Evolutionary conservation across 2,797 vertebrate genomes (phyloP).

Genomic region (Pangasius larnaudii): DNA sequence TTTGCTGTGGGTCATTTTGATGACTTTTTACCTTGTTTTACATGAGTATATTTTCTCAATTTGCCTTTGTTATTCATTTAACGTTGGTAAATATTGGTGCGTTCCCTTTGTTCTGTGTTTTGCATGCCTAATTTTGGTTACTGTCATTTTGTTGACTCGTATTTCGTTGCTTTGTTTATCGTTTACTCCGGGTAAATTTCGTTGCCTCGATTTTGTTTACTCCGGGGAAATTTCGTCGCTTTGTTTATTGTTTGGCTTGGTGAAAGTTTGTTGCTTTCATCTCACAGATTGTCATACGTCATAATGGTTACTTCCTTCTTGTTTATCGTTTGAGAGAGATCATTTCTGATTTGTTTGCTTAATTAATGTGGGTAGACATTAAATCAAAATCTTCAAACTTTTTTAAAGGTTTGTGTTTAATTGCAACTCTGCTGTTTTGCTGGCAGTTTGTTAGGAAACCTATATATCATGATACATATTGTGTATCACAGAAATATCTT

Average conservation of each 20-base stretch:
- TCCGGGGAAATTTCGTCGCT: neutral
- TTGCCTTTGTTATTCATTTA: neutral
- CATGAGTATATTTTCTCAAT: neutral
- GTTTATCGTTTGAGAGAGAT: too few relatives aligned
- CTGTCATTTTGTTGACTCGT: neutral
- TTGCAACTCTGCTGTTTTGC: too few relatives aligned
- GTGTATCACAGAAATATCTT: neutral
- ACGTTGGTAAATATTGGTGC: neutral
- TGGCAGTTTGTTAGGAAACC: neutral
- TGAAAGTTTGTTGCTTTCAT: neutral
- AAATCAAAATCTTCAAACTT: neutral
- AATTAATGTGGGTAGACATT: too few relatives aligned
- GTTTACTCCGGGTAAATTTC: too few relatives aligned
- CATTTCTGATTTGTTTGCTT: too few relatives aligned
- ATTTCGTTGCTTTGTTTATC: neutral
- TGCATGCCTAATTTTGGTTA: neutral
- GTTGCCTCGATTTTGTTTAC: neutral
- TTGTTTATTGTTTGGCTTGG: neutral
- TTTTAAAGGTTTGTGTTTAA: neutral
- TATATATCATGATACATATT: too few relatives aligned
- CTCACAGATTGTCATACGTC: neutral
- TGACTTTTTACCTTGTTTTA: neutral
- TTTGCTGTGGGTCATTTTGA: neutral
- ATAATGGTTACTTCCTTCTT: neutral
- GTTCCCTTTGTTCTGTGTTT: neutral